phyloP scores from a whole-genome alignment of 2,797 vertebrate genomes.

The Calcarius lapponicus region DNA sequence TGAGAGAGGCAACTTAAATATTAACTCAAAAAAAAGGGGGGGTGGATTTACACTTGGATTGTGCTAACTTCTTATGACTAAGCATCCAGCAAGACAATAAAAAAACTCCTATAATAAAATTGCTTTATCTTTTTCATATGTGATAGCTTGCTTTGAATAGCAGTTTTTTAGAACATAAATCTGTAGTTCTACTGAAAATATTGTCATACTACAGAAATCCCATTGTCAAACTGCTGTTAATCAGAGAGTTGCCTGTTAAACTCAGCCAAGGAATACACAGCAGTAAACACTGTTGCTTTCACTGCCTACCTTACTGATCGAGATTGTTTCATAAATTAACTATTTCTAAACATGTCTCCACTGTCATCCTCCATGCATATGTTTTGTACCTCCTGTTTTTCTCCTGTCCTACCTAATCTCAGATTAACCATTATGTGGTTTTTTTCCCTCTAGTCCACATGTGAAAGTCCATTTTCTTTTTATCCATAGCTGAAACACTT shows the following conservation, averaged over 20 bases:
- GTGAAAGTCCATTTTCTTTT: not conserved
- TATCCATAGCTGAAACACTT: not conserved
- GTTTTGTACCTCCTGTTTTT: not conserved
- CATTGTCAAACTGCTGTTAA: not conserved
- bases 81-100: not conserved
- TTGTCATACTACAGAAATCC: not conserved
- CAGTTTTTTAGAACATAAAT: not conserved
- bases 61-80: not conserved
- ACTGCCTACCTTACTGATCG: accelerated
- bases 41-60: not conserved
- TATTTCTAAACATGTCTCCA: not conserved
- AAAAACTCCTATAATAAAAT: not conserved
- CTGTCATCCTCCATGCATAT: not conserved
- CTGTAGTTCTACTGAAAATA: not conserved
- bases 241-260: not conserved
- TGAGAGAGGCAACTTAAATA: not conserved
- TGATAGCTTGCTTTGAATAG: not conserved
- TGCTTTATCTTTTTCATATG: not conserved
- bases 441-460: not conserved
- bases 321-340: not conserved
- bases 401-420: not conserved
- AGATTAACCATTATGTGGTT: not conserved
- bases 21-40: not conserved
- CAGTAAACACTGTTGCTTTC: not conserved
- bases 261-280: not conserved